Conservation (phyloP, 2,113 vertebrate species). For the Daphoenositta chrysoptera region DNA sequence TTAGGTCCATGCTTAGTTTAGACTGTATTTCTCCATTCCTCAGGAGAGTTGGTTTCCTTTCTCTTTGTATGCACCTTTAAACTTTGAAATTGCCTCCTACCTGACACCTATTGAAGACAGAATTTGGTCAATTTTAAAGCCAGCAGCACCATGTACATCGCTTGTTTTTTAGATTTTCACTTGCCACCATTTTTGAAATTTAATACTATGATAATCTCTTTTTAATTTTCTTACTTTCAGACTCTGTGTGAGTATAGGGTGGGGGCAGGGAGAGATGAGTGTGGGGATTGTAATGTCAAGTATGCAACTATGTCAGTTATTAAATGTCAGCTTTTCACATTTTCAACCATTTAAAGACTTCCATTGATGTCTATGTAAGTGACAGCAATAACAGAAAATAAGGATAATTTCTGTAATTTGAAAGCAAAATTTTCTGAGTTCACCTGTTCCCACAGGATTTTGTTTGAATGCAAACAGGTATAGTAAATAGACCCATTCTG, state of each 20-base stretch:
- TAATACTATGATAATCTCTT: background rate
- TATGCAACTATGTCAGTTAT: background rate
- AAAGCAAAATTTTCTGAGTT: background rate
- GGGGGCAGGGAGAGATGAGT: rapidly evolving
- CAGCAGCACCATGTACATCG: background rate
- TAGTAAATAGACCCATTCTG: background rate
- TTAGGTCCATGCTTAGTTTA: background rate
- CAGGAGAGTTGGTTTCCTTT: background rate
- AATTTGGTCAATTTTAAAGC: background rate
- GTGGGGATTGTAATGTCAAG: background rate
- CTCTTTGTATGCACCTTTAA: background rate
- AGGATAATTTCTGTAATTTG: background rate
- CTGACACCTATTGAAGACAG: background rate
- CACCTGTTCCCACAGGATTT: background rate
- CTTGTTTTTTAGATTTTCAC: background rate
- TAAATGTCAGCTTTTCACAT: background rate
- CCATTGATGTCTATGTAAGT: background rate
- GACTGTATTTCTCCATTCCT: background rate
- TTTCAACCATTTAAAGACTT: background rate
- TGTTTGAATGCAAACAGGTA: background rate
- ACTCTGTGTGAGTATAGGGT: background rate
- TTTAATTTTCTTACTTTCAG: background rate
- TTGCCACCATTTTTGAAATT: background rate
- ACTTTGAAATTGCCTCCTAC: background rate
- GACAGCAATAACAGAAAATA: background rate